Base-by-base conservation (phyloP, 2,888 invertebrate genomes). In the Drosophila seclusa region DNA sequence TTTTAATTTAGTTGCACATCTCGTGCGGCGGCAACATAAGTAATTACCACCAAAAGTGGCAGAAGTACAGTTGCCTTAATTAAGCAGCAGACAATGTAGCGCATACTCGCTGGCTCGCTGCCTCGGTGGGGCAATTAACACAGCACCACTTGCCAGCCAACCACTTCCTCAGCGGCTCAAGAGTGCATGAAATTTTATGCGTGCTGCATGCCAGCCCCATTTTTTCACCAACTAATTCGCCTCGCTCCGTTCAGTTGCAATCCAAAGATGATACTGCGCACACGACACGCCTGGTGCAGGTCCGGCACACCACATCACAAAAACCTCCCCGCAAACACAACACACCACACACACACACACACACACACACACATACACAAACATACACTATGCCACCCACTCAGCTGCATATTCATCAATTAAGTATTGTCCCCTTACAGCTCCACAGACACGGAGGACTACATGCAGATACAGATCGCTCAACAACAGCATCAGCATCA, bases 381-480 rank as follows among this genome's bases (percentile, higher is more conserved):
- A 45, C n/a, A 16, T 24, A 13, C 16, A 13, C 27, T 32, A 29
- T 38, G 18, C 11, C 59, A 55, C 42, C 7, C 38, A 8, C 3
- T 10, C 27, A 40, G 27, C 31, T 4, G 53, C 29, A 6, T 4
- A 31, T 24, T 21, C 13, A 29, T 34, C 2, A 36, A 24, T 24
- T 24, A 21, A 5, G 5, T 7, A 6, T 16, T 38, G 10, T 66
- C n/a, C 31, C 38, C n/a, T 59, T 65, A 31, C 67, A 93, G 93
- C 78, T 93, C 93, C 75, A 92, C 93, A 36, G 93, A 93, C 57
- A 92, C 92, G 66, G 93, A 93, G 87, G 93, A 93, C 83, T 93
- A 93, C 74, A 95, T 95, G 93, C 95, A 95, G 92, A 95, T 95
- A 91, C 94, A 95, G 85, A 94, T 94, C 66, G 93, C 93, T 75